Percentiles rank a stretch among this genome's conserved stretches.
These are phyloP conservation scores for Camarhynchus parvulus DNA, from an alignment of 2,113 vertebrate genomes.

Conservation along the genomic window DNA sequence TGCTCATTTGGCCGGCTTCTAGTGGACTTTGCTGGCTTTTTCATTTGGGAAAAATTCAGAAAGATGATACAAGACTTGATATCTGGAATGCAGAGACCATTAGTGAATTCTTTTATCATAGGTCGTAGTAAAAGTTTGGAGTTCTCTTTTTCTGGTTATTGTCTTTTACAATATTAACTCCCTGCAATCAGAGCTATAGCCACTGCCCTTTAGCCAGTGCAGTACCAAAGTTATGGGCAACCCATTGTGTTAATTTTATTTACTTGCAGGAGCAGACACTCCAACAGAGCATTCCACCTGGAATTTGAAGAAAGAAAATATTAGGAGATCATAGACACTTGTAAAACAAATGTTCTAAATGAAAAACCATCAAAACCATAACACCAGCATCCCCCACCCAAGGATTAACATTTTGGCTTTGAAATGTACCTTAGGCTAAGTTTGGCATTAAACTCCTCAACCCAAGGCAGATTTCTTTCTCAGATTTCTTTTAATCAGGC, in stretches of 20 bases:
- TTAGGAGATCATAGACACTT: neutral
- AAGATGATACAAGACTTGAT: neutral
- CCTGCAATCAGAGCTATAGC: neutral
- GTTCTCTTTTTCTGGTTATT: neutral
- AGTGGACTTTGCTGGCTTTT: neutral
- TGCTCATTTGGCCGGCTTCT: neutral
- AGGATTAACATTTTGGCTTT: neutral
- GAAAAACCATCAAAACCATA: neutral
- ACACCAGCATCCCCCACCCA: fast-evolving
- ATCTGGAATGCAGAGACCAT: neutral
- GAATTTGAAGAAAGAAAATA: neutral
- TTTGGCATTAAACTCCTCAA: neutral
- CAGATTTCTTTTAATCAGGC: neutral
- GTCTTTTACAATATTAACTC: neutral
- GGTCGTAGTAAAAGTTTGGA: neutral
- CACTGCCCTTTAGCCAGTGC: neutral
- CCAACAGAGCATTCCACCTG: neutral
- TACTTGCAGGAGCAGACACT: neutral
- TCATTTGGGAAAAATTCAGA: neutral
- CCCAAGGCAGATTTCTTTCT: neutral
- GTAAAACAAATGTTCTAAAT: neutral
- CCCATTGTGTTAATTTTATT: neutral
- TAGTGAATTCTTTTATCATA: neutral
- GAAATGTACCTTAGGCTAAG: neutral
- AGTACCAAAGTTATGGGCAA: neutral